Base-by-base conservation (phyloP, 2,113 vertebrate genomes). In the Phycodurus eques region DNA sequence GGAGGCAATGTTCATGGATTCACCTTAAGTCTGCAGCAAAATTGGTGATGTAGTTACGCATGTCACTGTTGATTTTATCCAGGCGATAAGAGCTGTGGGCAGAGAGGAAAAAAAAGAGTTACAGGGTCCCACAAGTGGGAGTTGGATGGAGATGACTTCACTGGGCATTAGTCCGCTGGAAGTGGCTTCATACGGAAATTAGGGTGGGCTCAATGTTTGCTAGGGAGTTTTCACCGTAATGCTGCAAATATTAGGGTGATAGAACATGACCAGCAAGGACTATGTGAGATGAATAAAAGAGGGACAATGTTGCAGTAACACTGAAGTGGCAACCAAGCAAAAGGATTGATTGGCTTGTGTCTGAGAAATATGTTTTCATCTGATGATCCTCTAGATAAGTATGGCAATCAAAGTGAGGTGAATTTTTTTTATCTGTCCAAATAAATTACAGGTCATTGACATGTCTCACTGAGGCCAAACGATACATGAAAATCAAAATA, bases 21-120 rank as follows among this genome's bases (percentile, higher is more conserved):
- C 89, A 94, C 93, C 91, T 94, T 87, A 94, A 89, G 89, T 94
- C 93, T 90, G 91, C 91, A 77, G 93, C 92, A 77, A 93, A 92
- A 91, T 93, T 93, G 91, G 92, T 92, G 92, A 94, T 93, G 91
- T 93, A 94, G 89, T 92, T 93, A 88, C 90, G 88, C 91, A 92
- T 89, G 87, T 94, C 92, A 83, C 91, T 92, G 89, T 93, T 93
- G 86, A 92, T 92, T 90, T 92, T 94, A 88, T 93, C 92, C 91
- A 94, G 85, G 81, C 90, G 92, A 86, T 92, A 94, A 84, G 92
- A 93, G 88, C 93, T 94, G 93, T 81, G 83, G 88, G 87, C 76
- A 92, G 83, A 93, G 74, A 90, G 89, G 75, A 90, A 79, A 90
- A 86, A 86, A 73, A 84, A 39, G 54, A 80, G 85, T 88, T 87